A percentile compares a stretch with the other conserved stretches of the same genome.
Evolutionary conservation across 2,888 invertebrate species (phyloP).

Genomic region (Tetropium fuscum): DNA sequence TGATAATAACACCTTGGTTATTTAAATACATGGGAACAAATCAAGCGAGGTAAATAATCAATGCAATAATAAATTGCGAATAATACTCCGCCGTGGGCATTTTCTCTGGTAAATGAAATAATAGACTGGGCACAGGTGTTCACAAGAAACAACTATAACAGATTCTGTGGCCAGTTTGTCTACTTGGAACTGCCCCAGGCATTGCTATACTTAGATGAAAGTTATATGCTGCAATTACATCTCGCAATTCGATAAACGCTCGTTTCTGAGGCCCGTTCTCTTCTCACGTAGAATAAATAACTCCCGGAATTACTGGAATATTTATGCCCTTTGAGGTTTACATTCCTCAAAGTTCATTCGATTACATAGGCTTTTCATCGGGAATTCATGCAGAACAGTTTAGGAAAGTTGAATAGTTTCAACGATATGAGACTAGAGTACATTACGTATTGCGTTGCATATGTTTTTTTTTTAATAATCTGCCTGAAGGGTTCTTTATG

Average conservation of each 20-base stretch:
- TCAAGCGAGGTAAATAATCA: conserved; percentile 38
- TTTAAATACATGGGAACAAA: conserved; percentile 39
- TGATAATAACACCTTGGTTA: conserved; percentile 33
- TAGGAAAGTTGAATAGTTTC: neutral
- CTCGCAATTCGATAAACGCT: conserved; percentile 23
- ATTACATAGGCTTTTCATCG: neutral
- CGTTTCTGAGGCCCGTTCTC: conserved; percentile 12
- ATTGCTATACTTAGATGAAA: conserved; percentile 23
- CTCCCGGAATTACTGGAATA: conserved; percentile 21
- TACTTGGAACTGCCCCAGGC: conserved; percentile 15
- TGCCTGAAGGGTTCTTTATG: too few species aligned
- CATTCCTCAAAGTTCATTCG: neutral
- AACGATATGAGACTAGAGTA: too few species aligned
- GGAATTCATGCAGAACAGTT: neutral
- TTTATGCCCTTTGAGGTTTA: conserved; percentile 17
- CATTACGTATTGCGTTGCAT: too few species aligned
- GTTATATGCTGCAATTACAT: conserved; percentile 27
- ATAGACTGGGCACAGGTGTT: conserved; percentile 42
- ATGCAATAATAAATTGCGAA: conserved; percentile 41
- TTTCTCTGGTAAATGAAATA: conserved; percentile 41
- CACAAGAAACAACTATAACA: conserved; percentile 26
- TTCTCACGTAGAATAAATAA: conserved; percentile 7
- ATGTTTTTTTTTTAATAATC: too few species aligned
- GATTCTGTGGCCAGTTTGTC: conserved; percentile 30
- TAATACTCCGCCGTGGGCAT: conserved; percentile 33